Base-by-base conservation (phyloP, 2,888 invertebrate genomes). In the Sminthurinus aureus region DNA sequence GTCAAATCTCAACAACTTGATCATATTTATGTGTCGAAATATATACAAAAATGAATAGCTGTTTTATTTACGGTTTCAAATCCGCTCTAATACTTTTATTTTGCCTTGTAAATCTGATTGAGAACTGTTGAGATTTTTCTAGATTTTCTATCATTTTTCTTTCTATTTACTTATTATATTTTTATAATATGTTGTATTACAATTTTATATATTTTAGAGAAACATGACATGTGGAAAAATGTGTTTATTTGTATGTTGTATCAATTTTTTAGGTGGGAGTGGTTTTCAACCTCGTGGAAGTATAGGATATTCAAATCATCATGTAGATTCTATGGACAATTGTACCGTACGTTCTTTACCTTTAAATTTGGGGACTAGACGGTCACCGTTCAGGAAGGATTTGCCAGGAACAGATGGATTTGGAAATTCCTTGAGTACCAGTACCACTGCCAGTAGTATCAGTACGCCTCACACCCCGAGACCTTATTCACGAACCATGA, bases 311-410 rank as follows among this genome's bases (percentile, higher is more conserved):
- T 67, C n/a, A 69, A 13, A 50, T 15, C 15, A n/a, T 6, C 58
- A 84, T 0, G 83, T 79, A 22, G 87, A 87, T 64, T 26, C 85
- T 2, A 85, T 83, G 69, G 86, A 85, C 66, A 86, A 84, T n/a
- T 84, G 84, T 24, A 84, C 87, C 18, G 86, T 85, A 13, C 84
- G 87, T 11, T 87, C 86, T 50, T 74, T 87, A 0, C 87, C 87
- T 24, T 73, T 87, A 67, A 81, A 83, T 26, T 22, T 84, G 15
- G 2, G 18, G 18, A 79, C 66, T 13, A 64, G 86, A 22, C 79
- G 85, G 20, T 85, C 86, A 6, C 84, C 85, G 0, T 85, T 86
- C 24, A 50, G 84, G 79, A 84, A 67, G n/a, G 67, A 67, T 20
- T 2, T 64, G 3, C 64, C n/a, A n/a, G 64, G n/a, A n/a, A 9